These are phyloP conservation scores for Hepsetus odoe DNA, from an alignment of 2,113 vertebrate species.

Conservation along the genomic window DNA sequence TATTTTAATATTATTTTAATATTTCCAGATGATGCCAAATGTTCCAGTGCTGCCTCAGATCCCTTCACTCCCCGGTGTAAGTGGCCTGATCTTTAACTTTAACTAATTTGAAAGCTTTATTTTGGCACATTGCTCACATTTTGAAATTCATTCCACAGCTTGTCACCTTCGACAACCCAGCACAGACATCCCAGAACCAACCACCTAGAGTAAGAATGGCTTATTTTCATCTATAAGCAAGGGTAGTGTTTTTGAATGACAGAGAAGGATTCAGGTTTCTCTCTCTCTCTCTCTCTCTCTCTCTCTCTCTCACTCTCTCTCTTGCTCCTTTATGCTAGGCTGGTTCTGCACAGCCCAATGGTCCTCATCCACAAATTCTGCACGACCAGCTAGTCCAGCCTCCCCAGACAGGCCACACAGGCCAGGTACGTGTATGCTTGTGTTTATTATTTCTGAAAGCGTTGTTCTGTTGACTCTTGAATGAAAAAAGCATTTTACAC, in stretches of 20 bases:
- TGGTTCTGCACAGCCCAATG: slow-evolving; percentile 60
- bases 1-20: too few species aligned
- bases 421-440: slow-evolving; percentile 57
- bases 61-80: slow-evolving; percentile 62
- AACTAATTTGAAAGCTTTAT: neutral
- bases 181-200: slow-evolving; percentile 61
- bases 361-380: slow-evolving; percentile 59
- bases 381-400: slow-evolving; percentile 66
- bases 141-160: slow-evolving; percentile 53
- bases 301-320: neutral
- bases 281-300: neutral
- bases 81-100: neutral
- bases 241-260: too few species aligned
- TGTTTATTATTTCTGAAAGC: neutral
- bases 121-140: neutral
- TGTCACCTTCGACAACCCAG: slow-evolving; percentile 63
- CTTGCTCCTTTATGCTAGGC: slow-evolving; percentile 61
- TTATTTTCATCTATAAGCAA: neutral
- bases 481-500: neutral
- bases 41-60: slow-evolving; percentile 53
- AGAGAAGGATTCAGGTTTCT: neutral
- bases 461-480: neutral
- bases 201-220: slow-evolving; percentile 64
- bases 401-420: slow-evolving; percentile 62
- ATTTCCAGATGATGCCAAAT: slow-evolving; percentile 66